Conservation (phyloP, 1,140 invertebrate species). For the Drosophila santomea region DNA sequence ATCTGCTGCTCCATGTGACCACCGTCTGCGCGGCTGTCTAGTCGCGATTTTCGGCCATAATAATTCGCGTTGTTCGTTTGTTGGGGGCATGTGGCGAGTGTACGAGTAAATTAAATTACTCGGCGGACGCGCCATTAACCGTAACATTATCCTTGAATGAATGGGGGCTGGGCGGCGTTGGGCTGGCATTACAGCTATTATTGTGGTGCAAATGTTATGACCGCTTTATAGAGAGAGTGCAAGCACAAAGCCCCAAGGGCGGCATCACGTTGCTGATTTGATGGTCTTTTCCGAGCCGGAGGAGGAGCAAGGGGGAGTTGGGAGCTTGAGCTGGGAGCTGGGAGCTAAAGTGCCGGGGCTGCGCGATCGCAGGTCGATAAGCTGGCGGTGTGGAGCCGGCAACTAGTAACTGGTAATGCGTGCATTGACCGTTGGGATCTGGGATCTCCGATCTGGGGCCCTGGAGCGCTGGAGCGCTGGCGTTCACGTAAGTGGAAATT, state of each 20-base stretch:
- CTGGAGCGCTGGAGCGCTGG: constrained; percentile 47
- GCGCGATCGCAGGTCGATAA: constrained; percentile 7
- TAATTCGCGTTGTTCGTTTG: constrained; percentile 56
- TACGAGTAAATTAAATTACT: constrained; percentile 72
- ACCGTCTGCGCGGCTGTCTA: constrained; percentile 35
- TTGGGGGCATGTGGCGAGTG: constrained; percentile 52
- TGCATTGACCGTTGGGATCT: constrained; percentile 74
- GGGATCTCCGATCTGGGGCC: constrained; percentile 16
- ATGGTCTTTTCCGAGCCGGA: constrained; percentile 45
- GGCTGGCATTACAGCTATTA: constrained; percentile 70
- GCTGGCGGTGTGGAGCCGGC: constrained; percentile 3
- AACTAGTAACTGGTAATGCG: constrained; percentile 51
- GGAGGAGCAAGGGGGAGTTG: constrained; percentile 17
- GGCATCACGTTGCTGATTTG: constrained; percentile 79
- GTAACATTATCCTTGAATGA: constrained; percentile 78
- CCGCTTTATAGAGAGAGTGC: constrained; percentile 42
- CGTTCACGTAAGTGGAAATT: constrained; percentile 75
- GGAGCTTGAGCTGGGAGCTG: constrained; percentile 13
- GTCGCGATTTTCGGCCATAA: constrained; percentile 47
- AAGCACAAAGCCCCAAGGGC: constrained; percentile 59
- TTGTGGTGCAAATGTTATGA: constrained; percentile 79
- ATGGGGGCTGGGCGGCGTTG: constrained; percentile 45
- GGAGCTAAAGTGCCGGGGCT: constrained; percentile 9
- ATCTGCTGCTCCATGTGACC: constrained; percentile 6
- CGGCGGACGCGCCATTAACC: constrained; percentile 53